Evolutionary conservation across 2,888 invertebrate species (phyloP), one percentile per base, ranked within the genome.

Genomic region (Thecophora atra): DNA sequence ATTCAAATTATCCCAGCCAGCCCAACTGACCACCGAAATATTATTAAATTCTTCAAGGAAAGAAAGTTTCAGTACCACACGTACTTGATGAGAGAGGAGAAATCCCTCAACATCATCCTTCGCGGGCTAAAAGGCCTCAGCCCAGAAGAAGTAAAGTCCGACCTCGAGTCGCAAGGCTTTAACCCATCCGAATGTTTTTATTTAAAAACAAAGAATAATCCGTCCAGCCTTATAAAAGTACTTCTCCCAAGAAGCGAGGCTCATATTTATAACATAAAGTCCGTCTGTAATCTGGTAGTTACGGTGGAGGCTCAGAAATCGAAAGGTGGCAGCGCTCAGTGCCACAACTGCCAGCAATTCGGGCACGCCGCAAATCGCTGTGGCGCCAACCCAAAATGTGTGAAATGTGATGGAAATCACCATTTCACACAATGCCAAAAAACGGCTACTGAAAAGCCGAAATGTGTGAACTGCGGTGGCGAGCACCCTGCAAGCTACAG

Each of bases 401-500:
- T 52, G 15, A 52, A 52, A 52, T 52, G 52, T 17, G 52, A 52
- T 19, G 52, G 52, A 11, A 17, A 52, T 17, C 52, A 52, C 52
- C 52, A 52, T 52, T 52, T 52, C 17, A 15, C 37, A 11, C 6
- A 37, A 11, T 37, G 2, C 37, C 6, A 6, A 30, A 30, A 30
- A 30, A 30, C 5, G 4, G 30, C 30, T 6, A 7, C n/a, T 8
- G 21, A 54, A 21, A 54, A n/a, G 21, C 21, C 54, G 2, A 21
- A 21, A 21, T 54, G 54, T 21, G 54, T n/a, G 2, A 54, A 54
- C 21, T 54, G 54, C 21, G 54, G 54, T 6, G 54, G 54, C 8
- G 54, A 54, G 21, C 54, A 54, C 54, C 54, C 54, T 3, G 54
- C 54, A 8, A 54, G 54, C 21, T 54, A 54, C 21, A 24, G 54